Percentiles rank a stretch among this genome's conserved stretches.
These are phyloP conservation scores for Carduelis carduelis DNA, from an alignment of 2,797 vertebrate species.

Conservation along the genomic window DNA sequence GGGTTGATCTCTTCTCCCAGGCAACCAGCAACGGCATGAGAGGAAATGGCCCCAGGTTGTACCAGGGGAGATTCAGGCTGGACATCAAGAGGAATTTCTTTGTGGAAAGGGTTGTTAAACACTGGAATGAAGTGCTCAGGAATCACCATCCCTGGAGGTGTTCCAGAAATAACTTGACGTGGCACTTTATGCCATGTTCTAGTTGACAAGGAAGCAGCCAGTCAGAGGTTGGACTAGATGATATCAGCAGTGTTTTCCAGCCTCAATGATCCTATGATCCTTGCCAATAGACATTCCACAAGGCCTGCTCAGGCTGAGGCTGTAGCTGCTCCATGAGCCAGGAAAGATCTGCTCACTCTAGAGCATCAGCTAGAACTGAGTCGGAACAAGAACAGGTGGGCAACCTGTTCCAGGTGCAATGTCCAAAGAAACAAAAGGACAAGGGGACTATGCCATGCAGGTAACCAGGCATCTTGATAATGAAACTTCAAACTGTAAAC, in stretches of 20 bases:
- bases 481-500: background rate
- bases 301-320: background rate
- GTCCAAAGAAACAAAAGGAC: background rate
- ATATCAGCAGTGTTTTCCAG: background rate
- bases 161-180: background rate
- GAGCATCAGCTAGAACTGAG: background rate
- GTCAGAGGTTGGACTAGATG: background rate
- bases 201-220: background rate
- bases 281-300: background rate
- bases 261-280: background rate
- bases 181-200: background rate
- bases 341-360: background rate
- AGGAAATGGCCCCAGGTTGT: background rate
- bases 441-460: background rate
- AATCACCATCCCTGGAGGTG: background rate
- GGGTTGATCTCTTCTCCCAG: background rate
- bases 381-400: fast-evolving
- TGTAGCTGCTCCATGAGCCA: background rate
- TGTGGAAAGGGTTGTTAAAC: background rate
- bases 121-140: background rate
- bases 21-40: fast-evolving
- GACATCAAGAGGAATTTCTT: background rate
- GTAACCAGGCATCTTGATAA: background rate
- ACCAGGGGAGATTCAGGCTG: background rate
- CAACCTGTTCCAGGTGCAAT: background rate